Evolutionary conservation across 2,888 invertebrate genomes (phyloP).

Genomic region (Kryphioiulus occultus): DNA sequence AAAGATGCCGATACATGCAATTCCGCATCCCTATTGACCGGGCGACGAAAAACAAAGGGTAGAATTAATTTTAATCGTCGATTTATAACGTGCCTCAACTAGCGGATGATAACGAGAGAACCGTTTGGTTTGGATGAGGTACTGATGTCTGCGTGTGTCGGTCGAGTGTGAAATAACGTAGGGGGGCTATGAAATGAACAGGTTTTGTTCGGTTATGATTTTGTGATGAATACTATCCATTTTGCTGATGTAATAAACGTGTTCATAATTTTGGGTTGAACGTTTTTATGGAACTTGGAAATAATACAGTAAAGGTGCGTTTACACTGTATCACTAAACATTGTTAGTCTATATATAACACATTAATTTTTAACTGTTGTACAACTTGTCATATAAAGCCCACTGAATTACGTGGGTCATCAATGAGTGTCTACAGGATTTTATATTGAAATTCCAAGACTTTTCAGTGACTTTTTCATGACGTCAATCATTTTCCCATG

Average conservation of each 20-base stretch:
- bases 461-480: no score
- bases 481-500: no score
- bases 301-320: no score
- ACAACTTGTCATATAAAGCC: no score
- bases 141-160: not conserved
- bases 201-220: not conserved
- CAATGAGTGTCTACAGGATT: no score
- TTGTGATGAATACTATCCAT: constrained; percentile 13
- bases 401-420: no score
- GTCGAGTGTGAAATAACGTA: not conserved
- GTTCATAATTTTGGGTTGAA: not conserved
- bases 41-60: not conserved
- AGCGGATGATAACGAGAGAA: not conserved
- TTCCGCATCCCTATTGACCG: not conserved
- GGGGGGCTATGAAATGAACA: not conserved
- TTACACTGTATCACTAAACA: no score
- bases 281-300: not conserved
- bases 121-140: no score
- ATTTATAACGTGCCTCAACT: not conserved
- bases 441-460: no score
- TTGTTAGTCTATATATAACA: no score
- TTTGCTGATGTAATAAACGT: not conserved
- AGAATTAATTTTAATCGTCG: not conserved
- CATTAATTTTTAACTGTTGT: no score
- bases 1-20: not conserved